Base-by-base conservation (phyloP, 2,888 invertebrate genomes). In the Brassicogethes aeneus region DNA sequence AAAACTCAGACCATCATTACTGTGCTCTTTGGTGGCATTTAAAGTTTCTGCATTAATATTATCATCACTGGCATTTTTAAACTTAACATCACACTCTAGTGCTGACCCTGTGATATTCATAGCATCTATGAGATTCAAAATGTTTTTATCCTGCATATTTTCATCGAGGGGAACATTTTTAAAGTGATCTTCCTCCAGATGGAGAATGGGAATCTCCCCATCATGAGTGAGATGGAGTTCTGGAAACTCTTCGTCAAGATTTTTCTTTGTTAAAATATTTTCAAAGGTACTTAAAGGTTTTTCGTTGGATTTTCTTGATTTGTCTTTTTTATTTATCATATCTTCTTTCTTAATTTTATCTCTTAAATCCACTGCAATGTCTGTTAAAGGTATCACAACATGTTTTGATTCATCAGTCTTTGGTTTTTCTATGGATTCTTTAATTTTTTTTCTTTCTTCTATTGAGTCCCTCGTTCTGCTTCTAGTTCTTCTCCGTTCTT, bases 161-260 rank as follows among this genome's bases (percentile, higher is more conserved):
- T 34, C 35, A 3, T 45, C 48, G n/a, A 34, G 44, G 15, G 40
- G 41, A 23, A 45, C 38, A 15, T 42, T 40, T n/a, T 36, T 39
- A 37, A 51, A 42, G 34, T 43, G 41, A 16, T 16, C 17, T 3
- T 52, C 51, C 40, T 50, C 50, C 15, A 51, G 39, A 17, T 51
- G 45, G 15, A 54, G 34, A 14, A 50, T 32, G 5, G 53, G 52
- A 14, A 52, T 54, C 15, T 52, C 48, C 3, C 48, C 48, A 3
- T 52, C 51, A 15, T 51, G 43, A 7, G 49, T 49, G 5, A 51
- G 33, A 8, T 45, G 43, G 2, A 50, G 17, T 3, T 46, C 42
- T 8, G 48, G 47, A 15, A 42, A 40, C 37, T 44, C 43, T 43
- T n/a, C 2, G 50, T 41, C 1, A 15, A 13, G 7, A 41, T 39